Evolutionary conservation across 2,888 invertebrate genomes (phyloP), one percentile per base, ranked within the genome.

Genomic region (Coleophora flavipennella): DNA sequence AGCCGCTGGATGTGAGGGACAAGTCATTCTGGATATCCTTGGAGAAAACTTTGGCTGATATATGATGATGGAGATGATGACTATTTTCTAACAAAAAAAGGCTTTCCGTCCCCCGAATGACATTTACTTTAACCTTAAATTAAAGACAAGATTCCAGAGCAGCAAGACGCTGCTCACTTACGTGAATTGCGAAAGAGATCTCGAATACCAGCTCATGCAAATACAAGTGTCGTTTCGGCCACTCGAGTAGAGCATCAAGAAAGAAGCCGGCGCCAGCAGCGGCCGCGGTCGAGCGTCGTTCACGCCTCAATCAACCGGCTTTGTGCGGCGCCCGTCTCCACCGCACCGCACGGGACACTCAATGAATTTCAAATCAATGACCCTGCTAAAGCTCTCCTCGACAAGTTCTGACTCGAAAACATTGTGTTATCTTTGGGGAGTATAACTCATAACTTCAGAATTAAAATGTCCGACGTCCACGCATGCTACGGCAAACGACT

Each of bases 221-320:
- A 81, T 79, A 78, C 66, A 67, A 80, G 76, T 70, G 73, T 69
- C 80, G 77, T 75, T 74, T 75, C 75, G 77, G 68, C 74, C 74
- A 80, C 83, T 83, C 72, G 71, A 76, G 72, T 67, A 72, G 62
- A 70, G 80, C 81, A 80, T 83, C 74, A 80, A 79, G 83, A 81
- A 84, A 83, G 80, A 81, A 80, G 70, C 78, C 75, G 67, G 60
- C 62, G 51, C 59, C 60, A 59, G 65, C 69, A 44, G 53, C 53
- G 65, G 45, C 53, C 53, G 65, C 71, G 79, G 78, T 72, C 77
- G 74, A 72, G 69, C 71, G 74, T 62, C 74, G 69, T 78, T 79
- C 77, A 81, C 74, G 83, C 74, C 70, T 78, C 84, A 84, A 83
- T 84, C 84, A 84, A 83, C 83, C 62, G 69, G 69, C 75, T 78